Percentiles rank a stretch among this genome's conserved stretches.
Conservation (phyloP, 1,140 invertebrate species). For the Euglossa dilemma region DNA sequence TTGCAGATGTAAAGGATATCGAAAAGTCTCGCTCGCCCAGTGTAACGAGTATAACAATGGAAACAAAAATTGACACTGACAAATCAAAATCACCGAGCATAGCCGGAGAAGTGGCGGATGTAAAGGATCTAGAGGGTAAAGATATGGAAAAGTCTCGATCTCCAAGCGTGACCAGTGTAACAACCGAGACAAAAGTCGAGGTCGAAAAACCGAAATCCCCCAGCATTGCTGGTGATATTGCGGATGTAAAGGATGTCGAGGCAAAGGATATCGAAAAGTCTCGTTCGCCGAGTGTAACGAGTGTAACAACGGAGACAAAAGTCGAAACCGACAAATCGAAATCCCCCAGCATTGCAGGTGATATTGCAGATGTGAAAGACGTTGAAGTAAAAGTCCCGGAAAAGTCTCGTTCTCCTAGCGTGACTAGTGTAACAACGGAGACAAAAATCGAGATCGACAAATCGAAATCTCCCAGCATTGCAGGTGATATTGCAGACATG, state of each 20-base stretch:
- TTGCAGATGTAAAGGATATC: background rate
- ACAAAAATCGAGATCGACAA: background rate
- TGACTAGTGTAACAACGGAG: background rate
- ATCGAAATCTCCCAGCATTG: constrained; percentile 52
- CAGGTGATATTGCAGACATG: constrained; percentile 1
- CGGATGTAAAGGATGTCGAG: background rate
- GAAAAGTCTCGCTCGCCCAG: background rate
- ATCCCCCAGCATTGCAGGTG: constrained; percentile 13
- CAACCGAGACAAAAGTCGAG: background rate
- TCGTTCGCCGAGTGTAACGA: constrained; percentile 27
- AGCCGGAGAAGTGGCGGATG: rapidly evolving
- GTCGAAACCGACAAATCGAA: background rate
- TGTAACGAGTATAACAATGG: background rate
- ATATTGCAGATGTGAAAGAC: constrained; percentile 35
- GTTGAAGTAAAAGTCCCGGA: constrained; percentile 16
- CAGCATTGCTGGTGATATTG: constrained; percentile 2
- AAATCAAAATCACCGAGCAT: constrained; percentile 41
- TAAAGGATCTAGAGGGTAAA: too few species aligned
- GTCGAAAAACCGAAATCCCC: constrained; percentile 50
- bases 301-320: background rate
- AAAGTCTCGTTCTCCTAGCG: constrained; percentile 51
- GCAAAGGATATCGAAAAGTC: background rate
- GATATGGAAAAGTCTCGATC: background rate
- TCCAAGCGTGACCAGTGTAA: background rate
- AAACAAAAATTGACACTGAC: background rate